Percentiles rank a stretch among this genome's conserved stretches.
phyloP scores from a whole-genome alignment of 2,113 vertebrate species.

The Montifringilla adamsi region DNA sequence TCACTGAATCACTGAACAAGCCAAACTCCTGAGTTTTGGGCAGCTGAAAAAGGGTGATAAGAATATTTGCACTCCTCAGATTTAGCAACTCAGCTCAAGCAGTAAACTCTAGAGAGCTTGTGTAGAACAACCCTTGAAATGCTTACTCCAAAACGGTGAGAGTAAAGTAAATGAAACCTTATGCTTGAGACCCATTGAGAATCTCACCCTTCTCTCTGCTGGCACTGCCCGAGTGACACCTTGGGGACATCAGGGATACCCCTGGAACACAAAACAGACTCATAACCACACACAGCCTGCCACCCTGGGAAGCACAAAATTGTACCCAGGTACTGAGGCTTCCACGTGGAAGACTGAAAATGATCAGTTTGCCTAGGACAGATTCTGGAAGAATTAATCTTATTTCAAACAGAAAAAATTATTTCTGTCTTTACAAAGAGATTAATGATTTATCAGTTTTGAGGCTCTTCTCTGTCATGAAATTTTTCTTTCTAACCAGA shows the following conservation, averaged over 20 bases:
- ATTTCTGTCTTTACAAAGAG: not conserved
- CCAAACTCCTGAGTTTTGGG: not conserved
- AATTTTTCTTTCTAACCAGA: not conserved
- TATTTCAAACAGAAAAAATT: not conserved
- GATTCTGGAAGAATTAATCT: not conserved
- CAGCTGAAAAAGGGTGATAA: not conserved
- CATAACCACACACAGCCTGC: not conserved
- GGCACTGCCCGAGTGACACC: rapidly evolving
- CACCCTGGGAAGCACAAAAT: not conserved
- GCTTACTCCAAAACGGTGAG: not conserved
- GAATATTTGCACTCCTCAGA: not conserved
- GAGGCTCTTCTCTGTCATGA: not conserved
- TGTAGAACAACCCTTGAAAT: not conserved
- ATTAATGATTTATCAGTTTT: not conserved
- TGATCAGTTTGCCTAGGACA: not conserved
- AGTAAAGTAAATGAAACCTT: not conserved
- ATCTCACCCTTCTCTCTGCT: not conserved
- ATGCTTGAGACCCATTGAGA: rapidly evolving
- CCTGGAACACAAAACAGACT: not conserved
- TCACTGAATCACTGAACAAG: not conserved
- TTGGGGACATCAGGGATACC: not conserved
- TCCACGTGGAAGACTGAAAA: not conserved
- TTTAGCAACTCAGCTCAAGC: not conserved
- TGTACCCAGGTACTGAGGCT: not conserved
- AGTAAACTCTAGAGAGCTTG: not conserved